phyloP scores from a whole-genome alignment of 2,888 invertebrate species.

The Muscina levida region DNA sequence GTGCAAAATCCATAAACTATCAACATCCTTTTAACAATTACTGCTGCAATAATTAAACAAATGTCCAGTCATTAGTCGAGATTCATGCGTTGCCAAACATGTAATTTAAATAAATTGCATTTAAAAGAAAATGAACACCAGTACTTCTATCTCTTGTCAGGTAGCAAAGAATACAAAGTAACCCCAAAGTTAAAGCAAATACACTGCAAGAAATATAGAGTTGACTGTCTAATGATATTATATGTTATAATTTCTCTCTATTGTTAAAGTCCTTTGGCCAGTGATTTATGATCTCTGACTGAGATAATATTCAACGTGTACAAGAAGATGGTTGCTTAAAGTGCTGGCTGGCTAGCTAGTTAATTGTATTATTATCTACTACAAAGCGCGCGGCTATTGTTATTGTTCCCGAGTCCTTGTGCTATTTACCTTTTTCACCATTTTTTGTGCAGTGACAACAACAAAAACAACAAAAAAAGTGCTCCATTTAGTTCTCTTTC shows the following conservation, averaged over 20 bases:
- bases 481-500: constrained; percentile 8
- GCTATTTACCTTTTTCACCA: background rate
- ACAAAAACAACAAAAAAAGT: constrained; percentile 4
- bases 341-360: constrained; percentile 22
- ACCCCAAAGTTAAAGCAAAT: too few species aligned
- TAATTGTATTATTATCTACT: constrained; percentile 40
- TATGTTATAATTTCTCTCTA: too few species aligned
- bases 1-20: too few species aligned
- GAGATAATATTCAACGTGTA: too few species aligned
- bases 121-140: background rate
- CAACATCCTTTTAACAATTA: too few species aligned
- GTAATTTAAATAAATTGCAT: background rate
- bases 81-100: background rate
- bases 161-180: too few species aligned
- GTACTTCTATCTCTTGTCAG: too few species aligned
- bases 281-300: too few species aligned
- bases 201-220: too few species aligned
- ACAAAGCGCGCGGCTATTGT: background rate
- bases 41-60: background rate
- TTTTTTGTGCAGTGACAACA: background rate
- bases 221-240: too few species aligned
- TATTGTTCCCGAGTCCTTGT: background rate
- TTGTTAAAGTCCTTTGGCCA: too few species aligned
- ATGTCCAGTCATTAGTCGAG: background rate
- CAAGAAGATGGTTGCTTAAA: constrained; percentile 13